Evolutionary conservation across 2,113 vertebrate species (phyloP).

Genomic region (mouse (Mus musculus)): GRCm39 chr1:31481001-31481500

Average conservation of each 20-base stretch:
- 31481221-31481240: neutral
- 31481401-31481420: conserved; percentile 70
- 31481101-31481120: neutral
- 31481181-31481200: neutral
- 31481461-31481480: conserved; percentile 21
- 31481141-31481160: neutral
- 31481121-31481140: neutral
- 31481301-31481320: conserved; percentile 35
- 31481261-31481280: neutral
- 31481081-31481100: neutral
- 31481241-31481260: neutral
- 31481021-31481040: neutral
- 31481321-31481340: neutral
- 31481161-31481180: neutral
- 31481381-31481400: conserved; percentile 52
- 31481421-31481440: conserved; percentile 66
- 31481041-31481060: neutral
- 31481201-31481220: neutral
- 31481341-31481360: conserved; percentile 44
- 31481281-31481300: conserved; percentile 23
- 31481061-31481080: neutral
- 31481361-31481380: conserved; percentile 50
- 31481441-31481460: conserved; percentile 64
- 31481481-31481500: conserved; percentile 64
- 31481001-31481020: neutral